Conservation (phyloP, 2,888 invertebrate genomes). For the Andrena haemorrhoa region DNA sequence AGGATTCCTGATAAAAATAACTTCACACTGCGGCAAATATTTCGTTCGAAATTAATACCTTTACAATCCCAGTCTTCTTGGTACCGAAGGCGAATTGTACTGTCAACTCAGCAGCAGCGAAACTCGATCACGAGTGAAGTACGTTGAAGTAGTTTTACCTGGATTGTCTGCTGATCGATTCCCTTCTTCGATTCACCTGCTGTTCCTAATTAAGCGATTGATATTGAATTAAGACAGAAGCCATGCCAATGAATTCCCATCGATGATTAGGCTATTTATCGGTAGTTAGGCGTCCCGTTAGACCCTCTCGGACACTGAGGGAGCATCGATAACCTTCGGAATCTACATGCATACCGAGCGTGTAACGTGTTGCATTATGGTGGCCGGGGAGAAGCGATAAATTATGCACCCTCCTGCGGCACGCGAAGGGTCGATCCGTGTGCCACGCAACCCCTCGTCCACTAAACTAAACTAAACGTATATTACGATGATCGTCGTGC, state of each 20-base stretch:
- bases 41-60: too few relatives aligned
- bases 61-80: too few relatives aligned
- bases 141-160: too few relatives aligned
- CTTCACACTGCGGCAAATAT: too few relatives aligned
- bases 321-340: slow-evolving; percentile 74
- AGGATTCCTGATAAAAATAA: too few relatives aligned
- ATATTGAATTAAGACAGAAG: slow-evolving; percentile 50
- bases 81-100: too few relatives aligned
- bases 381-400: slow-evolving; percentile 79
- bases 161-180: too few relatives aligned
- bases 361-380: slow-evolving; percentile 77
- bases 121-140: too few relatives aligned
- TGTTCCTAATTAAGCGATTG: slow-evolving; percentile 22
- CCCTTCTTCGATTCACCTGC: background rate
- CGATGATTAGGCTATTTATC: slow-evolving; percentile 73
- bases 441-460: slow-evolving; percentile 63
- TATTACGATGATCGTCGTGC: slow-evolving; percentile 82
- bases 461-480: slow-evolving; percentile 82
- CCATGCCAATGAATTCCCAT: slow-evolving; percentile 67
- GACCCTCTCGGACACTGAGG: slow-evolving; percentile 66
- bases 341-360: slow-evolving; percentile 76
- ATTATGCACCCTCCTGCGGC: slow-evolving; percentile 82
- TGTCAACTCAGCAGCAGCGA: too few relatives aligned
- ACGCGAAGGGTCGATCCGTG: slow-evolving; percentile 63
- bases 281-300: slow-evolving; percentile 67